Conservation (phyloP, 2,113 vertebrate genomes). For the Atherinomorus stipes region DNA sequence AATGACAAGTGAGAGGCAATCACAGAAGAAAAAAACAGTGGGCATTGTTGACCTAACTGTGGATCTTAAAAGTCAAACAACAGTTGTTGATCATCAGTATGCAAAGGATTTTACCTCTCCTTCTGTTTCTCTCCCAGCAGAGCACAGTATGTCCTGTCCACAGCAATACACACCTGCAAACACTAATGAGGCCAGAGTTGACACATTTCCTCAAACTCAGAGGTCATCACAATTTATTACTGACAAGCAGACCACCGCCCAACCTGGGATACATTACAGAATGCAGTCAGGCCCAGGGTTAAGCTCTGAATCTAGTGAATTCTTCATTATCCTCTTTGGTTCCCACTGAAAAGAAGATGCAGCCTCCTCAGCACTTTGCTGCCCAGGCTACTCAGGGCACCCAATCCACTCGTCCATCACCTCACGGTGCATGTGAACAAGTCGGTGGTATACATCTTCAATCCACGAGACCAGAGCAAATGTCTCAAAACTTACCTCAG, state of each 20-base stretch:
- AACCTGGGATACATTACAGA: conserved; percentile 29
- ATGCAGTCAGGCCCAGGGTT: neutral
- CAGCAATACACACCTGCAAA: conserved; percentile 29
- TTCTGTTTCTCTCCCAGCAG: conserved; percentile 5
- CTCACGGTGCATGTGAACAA: conserved; percentile 21
- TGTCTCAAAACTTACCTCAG: conserved; percentile 3
- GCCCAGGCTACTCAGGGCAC: neutral
- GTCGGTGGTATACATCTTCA: conserved; percentile 19
- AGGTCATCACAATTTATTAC: conserved; percentile 18
- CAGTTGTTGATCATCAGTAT: conserved; percentile 30
- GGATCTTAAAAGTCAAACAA: conserved; percentile 46
- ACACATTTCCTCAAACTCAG: conserved; percentile 23
- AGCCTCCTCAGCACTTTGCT: conserved; percentile 16
- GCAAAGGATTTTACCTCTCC: conserved; percentile 64
- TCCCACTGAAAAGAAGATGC: conserved; percentile 14
- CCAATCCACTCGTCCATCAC: neutral
- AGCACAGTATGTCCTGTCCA: conserved; percentile 10
- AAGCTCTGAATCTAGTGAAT: conserved; percentile 11
- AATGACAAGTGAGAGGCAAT: conserved; percentile 42
- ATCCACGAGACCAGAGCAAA: conserved; percentile 15
- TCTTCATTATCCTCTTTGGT: conserved; percentile 12
- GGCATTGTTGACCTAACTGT: conserved; percentile 85
- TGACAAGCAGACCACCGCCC: conserved; percentile 19
- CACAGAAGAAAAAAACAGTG: conserved; percentile 63
- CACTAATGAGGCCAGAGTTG: conserved; percentile 11